Percentiles rank a stretch among this genome's conserved stretches.
phyloP scores from a whole-genome alignment of 2,797 vertebrate genomes.

The Falco novaeseelandiae region DNA sequence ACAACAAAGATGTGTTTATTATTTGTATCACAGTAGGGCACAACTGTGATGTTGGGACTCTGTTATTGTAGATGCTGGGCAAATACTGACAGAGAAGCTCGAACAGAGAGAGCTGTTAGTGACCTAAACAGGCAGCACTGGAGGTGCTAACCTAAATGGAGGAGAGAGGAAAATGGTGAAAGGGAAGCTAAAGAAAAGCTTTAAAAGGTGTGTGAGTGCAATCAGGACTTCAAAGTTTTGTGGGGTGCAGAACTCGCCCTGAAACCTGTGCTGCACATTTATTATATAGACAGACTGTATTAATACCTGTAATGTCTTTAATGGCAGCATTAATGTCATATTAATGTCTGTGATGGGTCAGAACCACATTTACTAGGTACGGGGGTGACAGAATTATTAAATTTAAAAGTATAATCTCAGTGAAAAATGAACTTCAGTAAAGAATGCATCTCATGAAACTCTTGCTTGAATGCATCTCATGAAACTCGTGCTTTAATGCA shows the following conservation, averaged over 20 bases:
- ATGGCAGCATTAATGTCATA: not conserved
- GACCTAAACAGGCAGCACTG: not conserved
- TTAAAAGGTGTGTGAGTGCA: not conserved
- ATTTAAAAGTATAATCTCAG: not conserved
- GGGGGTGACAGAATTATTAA: not conserved
- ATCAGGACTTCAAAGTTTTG: not conserved
- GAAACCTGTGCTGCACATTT: not conserved
- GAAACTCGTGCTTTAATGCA: not conserved
- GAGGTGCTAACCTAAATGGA: not conserved
- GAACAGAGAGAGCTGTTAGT: not conserved
- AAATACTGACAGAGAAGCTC: not conserved
- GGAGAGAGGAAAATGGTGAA: not conserved
- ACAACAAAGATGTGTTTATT: not conserved
- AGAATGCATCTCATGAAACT: not conserved
- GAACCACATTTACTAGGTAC: not conserved
- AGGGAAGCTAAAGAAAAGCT: not conserved
- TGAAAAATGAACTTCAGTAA: not conserved
- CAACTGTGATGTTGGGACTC: not conserved
- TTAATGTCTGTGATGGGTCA: not conserved
- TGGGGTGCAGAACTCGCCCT: not conserved
- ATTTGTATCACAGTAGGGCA: not conserved
- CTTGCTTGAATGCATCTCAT: not conserved
- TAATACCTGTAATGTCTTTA: not conserved
- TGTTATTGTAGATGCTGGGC: not conserved
- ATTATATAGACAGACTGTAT: not conserved